Base-by-base conservation (phyloP, 2,888 invertebrate species). In the Cryptus viduatorius region DNA sequence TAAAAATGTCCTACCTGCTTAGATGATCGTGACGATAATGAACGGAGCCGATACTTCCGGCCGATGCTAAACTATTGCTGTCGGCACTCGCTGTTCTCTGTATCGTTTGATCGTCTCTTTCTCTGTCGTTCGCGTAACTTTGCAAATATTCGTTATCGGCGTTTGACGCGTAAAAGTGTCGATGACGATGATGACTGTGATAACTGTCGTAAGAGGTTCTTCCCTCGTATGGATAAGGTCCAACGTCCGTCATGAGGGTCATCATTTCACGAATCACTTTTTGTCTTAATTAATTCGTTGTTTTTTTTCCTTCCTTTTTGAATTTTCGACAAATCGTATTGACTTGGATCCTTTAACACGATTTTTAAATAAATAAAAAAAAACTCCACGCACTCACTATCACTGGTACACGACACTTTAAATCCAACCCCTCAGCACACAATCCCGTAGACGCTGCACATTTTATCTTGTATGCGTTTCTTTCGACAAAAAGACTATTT, bases 161-260 rank as follows among this genome's bases (percentile, higher is more conserved):
- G 44, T 83, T 80, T 29, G 75, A 86, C 37, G 87, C 64, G 81
- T 90, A 91, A 46, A 88, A 87, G 73, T 90, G 89, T 71, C 90
- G 86, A 77, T 87, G 89, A 71, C 84, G 85, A 67, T 88, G 88
- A 76, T 88, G 86, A 81, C 88, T 81, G 82, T 87, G 87, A 82
- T 86, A 89, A 86, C 89, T 88, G 71, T 92, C 93, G 89, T 93
- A 94, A 3, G 92, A 89, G 77, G 91, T 84, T 82, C 94, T 91
- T 14, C 90, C 89, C 89, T 94, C 90, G 90, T 93, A 91, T 69
- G 90, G 89, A 89, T 92, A 90, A 82, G 93, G 91, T 88, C 92
- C 91, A 77, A 91, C 89, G 88, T 91, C 93, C 88, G 93, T 93
- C 92, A 93, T 92, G 86, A 93, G 91, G 90, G 92, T 93, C 93